Percentiles rank a stretch among this genome's conserved stretches.
Conservation (phyloP, 2,888 invertebrate species). For the Neocrepidodera transversa region DNA sequence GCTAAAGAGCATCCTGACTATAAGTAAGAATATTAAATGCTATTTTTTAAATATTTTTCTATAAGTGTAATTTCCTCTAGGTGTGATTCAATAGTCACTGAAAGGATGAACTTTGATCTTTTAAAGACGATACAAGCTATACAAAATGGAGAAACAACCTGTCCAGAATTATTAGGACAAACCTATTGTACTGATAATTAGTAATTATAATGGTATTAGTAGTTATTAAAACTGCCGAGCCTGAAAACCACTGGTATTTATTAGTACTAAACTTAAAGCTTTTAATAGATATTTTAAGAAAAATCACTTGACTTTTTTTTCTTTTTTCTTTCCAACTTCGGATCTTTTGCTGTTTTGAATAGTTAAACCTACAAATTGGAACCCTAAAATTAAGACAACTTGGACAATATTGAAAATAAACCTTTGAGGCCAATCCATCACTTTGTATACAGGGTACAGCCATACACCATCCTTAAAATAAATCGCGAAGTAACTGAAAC, state of each 20-base stretch:
- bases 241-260: constrained; percentile 1
- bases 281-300: constrained; percentile 1
- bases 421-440: constrained; percentile 63
- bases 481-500: constrained; percentile 57
- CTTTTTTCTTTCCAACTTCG: neutral
- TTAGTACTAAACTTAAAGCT: constrained; percentile 3
- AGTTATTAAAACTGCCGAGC: no score
- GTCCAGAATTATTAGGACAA: constrained; percentile 80
- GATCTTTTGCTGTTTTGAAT: constrained; percentile 23
- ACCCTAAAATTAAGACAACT: constrained; percentile 18
- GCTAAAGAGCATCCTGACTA: constrained; percentile 90
- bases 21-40: constrained; percentile 79
- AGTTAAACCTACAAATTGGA: constrained; percentile 30
- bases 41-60: neutral
- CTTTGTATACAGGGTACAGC: constrained; percentile 64
- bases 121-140: constrained; percentile 77
- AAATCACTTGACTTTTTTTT: constrained; percentile 26
- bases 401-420: constrained; percentile 32
- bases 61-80: constrained; percentile 63
- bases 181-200: neutral
- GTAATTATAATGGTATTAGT: no score
- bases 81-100: constrained; percentile 87
- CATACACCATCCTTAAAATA: constrained; percentile 61
- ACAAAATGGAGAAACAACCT: constrained; percentile 72
- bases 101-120: constrained; percentile 90